These are phyloP conservation scores for Lasioglossum marginatum DNA, from an alignment of 2,888 invertebrate genomes.

Conservation along the genomic window DNA sequence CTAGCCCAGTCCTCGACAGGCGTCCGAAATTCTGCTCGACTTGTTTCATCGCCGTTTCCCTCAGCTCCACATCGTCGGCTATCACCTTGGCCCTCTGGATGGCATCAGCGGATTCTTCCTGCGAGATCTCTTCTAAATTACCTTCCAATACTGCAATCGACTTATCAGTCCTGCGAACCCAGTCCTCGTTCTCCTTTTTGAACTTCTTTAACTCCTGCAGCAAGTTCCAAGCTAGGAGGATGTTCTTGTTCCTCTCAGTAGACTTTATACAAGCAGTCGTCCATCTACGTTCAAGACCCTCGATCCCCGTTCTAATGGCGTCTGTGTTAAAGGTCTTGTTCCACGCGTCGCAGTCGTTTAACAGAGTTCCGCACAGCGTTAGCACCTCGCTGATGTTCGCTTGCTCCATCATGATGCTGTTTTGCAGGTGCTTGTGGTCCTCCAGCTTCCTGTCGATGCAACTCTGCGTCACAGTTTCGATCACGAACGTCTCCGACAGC, in stretches of 20 bases:
- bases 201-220: constrained; percentile 87
- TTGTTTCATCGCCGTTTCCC: constrained; percentile 86
- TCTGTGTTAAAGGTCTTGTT: constrained; percentile 90
- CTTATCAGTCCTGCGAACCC: constrained; percentile 88
- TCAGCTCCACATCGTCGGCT: constrained; percentile 86
- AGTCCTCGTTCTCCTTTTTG: constrained; percentile 87
- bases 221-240: constrained; percentile 87
- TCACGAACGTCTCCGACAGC: constrained; percentile 88
- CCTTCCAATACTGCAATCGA: constrained; percentile 87
- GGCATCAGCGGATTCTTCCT: constrained; percentile 87
- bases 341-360: constrained; percentile 90
- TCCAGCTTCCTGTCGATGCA: constrained; percentile 89
- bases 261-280: constrained; percentile 91
- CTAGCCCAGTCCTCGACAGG: constrained; percentile 89
- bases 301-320: constrained; percentile 88
- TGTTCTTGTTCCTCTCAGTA: constrained; percentile 89
- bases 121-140: constrained; percentile 86
- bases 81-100: constrained; percentile 86
- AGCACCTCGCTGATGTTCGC: constrained; percentile 91
- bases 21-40: constrained; percentile 90
- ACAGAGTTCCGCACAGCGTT: constrained; percentile 91
- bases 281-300: constrained; percentile 92
- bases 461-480: constrained; percentile 88
- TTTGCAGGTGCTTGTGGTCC: constrained; percentile 91
- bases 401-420: constrained; percentile 91